Percentiles rank a stretch among this genome's conserved stretches.
Conservation (phyloP, 2,888 invertebrate genomes). For the Conomelus anceps region DNA sequence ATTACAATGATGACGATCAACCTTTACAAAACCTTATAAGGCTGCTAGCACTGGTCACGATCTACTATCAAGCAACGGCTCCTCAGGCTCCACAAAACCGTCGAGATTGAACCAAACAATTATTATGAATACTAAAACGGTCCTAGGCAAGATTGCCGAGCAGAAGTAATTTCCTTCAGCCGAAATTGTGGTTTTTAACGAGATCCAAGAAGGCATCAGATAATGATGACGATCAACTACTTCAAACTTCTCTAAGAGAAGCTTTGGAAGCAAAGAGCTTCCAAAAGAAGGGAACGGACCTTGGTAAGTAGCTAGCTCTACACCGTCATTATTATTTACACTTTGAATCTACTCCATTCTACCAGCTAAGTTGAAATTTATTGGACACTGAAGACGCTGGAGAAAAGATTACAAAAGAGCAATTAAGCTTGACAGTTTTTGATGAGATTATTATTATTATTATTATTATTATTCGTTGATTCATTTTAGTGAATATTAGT, state of each 20-base stretch:
- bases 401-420: neutral
- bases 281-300: neutral
- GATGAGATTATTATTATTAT: neutral
- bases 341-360: neutral
- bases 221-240: neutral
- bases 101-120: neutral
- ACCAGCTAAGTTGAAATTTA: neutral
- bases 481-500: neutral
- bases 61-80: neutral
- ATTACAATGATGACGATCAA: neutral
- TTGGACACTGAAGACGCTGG: neutral
- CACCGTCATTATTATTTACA: neutral
- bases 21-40: neutral
- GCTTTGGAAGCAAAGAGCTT: too few relatives aligned
- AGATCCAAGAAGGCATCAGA: neutral
- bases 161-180: neutral
- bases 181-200: neutral
- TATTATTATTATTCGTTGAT: too few relatives aligned
- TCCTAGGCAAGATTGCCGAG: neutral
- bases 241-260: neutral
- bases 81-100: neutral
- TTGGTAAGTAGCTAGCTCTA: neutral
- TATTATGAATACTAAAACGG: neutral
- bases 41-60: neutral
- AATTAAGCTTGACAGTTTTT: neutral